A percentile compares a stretch with the other conserved stretches of the same genome.
phyloP scores from a whole-genome alignment of 2,113 vertebrate species.

The Lates calcarifer region DNA sequence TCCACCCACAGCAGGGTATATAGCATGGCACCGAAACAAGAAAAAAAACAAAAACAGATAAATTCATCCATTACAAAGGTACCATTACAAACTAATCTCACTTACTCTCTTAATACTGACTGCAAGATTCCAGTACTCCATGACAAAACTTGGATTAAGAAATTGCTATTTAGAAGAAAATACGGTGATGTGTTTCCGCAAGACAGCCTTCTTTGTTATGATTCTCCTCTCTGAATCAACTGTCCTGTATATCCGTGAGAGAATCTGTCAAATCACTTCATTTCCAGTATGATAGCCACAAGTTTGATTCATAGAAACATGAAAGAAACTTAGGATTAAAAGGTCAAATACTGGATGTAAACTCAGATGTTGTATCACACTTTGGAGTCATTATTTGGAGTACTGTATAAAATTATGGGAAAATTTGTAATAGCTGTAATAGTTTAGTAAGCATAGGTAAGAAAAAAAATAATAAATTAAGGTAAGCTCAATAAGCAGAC shows the following conservation, averaged over 20 bases:
- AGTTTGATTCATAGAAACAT: not conserved
- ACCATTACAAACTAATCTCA: not conserved
- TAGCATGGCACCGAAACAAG: not conserved
- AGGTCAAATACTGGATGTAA: slow-evolving; percentile 5
- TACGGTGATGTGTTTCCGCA: too few relatives aligned
- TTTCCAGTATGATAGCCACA: not conserved
- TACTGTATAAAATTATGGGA: not conserved
- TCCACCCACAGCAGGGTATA: slow-evolving; percentile 1
- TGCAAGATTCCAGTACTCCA: not conserved
- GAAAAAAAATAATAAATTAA: not conserved
- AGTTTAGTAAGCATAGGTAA: not conserved
- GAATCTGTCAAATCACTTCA: not conserved
- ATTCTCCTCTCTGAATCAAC: too few relatives aligned
- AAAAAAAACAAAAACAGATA: not conserved
- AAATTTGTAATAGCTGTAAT: not conserved
- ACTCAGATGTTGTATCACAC: not conserved
- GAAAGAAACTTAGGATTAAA: slow-evolving; percentile 4
- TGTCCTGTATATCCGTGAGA: not conserved
- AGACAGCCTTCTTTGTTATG: too few relatives aligned
- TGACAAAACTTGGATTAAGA: not conserved
- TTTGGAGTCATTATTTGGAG: not conserved
- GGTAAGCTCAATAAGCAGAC: not conserved
- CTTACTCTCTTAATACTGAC: not conserved
- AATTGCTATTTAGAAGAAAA: not conserved
- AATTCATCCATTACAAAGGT: not conserved